A percentile compares a stretch with the other conserved stretches of the same genome.
phyloP scores from a whole-genome alignment of 2,888 invertebrate species.

The Girardia tigrina region DNA sequence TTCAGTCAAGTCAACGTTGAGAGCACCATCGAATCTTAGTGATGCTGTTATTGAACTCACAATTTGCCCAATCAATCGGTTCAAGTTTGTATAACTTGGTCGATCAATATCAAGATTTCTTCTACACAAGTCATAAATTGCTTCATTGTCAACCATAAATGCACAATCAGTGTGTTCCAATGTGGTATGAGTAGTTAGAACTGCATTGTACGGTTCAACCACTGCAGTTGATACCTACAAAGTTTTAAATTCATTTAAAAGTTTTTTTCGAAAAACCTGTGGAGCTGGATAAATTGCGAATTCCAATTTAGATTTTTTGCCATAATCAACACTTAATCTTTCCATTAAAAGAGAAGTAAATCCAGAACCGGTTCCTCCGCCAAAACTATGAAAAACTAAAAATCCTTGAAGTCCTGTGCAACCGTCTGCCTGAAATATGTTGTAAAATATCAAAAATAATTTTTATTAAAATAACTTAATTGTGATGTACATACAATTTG shows the following conservation, averaged over 20 bases:
- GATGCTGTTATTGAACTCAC: conserved; percentile 49
- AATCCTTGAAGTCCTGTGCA: conserved; percentile 66
- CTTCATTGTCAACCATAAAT: conserved; percentile 37
- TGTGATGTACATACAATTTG: no score
- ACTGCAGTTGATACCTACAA: conserved; percentile 34
- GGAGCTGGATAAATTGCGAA: conserved; percentile 85
- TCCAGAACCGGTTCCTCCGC: conserved; percentile 76
- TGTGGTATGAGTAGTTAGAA: conserved; percentile 36
- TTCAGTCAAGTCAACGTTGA: conserved; percentile 53
- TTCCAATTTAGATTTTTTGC: conserved; percentile 72
- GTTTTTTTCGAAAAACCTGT: neutral
- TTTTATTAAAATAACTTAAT: no score
- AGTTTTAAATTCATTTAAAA: neutral
- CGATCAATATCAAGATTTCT: conserved; percentile 30
- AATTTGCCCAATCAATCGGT: conserved; percentile 30
- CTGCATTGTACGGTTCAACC: conserved; percentile 37
- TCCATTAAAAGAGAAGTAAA: conserved; percentile 76
- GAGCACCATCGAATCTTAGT: conserved; percentile 51
- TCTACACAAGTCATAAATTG: conserved; percentile 37
- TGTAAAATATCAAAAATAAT: neutral
- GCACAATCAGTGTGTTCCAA: conserved; percentile 36
- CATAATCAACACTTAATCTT: conserved; percentile 66
- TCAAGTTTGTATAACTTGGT: conserved; percentile 26
- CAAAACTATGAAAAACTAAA: conserved; percentile 72
- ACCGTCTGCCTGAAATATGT: conserved; percentile 56